Percentiles rank a stretch among this genome's conserved stretches.
phyloP scores from a whole-genome alignment of 2,888 invertebrate genomes.

The Tetranychus piercei region DNA sequence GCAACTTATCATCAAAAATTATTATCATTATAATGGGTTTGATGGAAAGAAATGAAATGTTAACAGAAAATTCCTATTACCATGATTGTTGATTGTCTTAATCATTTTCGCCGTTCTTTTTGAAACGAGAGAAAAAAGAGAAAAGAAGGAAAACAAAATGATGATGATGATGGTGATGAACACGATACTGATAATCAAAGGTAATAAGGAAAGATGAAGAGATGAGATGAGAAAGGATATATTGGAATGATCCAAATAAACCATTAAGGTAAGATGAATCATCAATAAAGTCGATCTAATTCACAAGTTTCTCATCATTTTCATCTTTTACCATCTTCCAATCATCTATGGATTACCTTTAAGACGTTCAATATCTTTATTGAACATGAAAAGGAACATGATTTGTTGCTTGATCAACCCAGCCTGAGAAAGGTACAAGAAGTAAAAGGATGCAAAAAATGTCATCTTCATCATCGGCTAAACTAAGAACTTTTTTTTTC shows the following conservation, averaged over 20 bases:
- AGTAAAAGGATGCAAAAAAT: background rate
- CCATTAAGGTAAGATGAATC: background rate
- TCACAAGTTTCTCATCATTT: background rate
- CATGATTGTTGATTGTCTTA: constrained; percentile 1
- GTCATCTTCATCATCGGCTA: background rate
- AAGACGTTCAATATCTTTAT: background rate
- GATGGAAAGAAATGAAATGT: background rate
- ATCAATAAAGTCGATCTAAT: background rate
- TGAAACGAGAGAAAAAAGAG: no score
- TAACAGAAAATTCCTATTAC: background rate
- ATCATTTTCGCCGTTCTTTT: background rate
- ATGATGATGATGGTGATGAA: background rate
- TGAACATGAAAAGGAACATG: background rate
- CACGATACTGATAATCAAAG: background rate
- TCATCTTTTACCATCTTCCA: background rate
- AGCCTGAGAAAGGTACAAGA: background rate
- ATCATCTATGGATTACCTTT: background rate
- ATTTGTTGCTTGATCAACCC: background rate
- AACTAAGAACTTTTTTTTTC: no score
- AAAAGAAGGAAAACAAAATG: background rate
- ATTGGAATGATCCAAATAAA: background rate
- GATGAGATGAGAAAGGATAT: background rate
- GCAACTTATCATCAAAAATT: background rate
- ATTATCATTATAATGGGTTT: background rate
- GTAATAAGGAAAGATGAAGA: background rate